Evolutionary conservation across 2,797 vertebrate genomes (phyloP).

Genomic region (Artibeus jamaicensis): DNA sequence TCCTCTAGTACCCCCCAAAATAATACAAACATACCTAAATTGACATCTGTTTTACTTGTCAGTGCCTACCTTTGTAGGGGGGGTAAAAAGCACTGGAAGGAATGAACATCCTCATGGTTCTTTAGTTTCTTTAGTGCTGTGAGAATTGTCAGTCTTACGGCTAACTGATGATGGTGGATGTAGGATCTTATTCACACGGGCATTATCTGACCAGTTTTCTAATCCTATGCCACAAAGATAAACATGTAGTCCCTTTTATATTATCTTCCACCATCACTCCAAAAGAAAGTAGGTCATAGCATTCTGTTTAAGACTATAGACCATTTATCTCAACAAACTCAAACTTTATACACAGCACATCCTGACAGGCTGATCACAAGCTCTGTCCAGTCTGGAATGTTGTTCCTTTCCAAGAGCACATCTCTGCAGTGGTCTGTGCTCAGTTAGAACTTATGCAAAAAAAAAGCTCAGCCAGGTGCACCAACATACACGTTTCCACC

Average conservation of each 20-base stretch:
- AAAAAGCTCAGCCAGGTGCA: background rate
- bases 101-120: background rate
- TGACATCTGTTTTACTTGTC: slow-evolving; percentile 27
- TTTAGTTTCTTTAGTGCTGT: background rate
- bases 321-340: background rate
- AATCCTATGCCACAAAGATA: slow-evolving; percentile 10
- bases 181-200: background rate
- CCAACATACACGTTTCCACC: background rate
- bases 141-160: background rate
- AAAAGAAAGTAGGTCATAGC: background rate
- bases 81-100: background rate
- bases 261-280: background rate
- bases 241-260: background rate
- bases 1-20: background rate
- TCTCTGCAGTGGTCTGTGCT: background rate
- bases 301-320: slow-evolving; percentile 6
- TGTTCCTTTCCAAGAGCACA: background rate
- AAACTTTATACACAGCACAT: background rate
- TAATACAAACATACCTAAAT: background rate
- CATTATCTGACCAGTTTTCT: background rate
- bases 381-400: background rate
- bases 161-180: background rate
- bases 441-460: background rate
- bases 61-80: background rate
- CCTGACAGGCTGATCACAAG: background rate